Conservation (phyloP, 2,797 vertebrate species). For the Nasua narica region DNA sequence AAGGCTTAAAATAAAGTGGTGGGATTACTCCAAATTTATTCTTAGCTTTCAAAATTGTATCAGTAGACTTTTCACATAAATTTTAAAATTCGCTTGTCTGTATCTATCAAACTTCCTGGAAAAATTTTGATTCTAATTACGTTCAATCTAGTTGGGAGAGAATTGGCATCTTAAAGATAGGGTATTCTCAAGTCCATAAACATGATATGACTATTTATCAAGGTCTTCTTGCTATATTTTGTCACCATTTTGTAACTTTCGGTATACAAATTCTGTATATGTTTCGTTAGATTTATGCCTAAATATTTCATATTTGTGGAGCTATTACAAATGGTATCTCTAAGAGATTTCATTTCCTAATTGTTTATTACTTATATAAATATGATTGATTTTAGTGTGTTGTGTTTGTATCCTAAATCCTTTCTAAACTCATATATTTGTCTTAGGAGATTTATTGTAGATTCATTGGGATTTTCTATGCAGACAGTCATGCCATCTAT, state of each 20-base stretch:
- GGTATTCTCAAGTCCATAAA: neutral
- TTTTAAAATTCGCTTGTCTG: neutral
- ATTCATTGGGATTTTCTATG: neutral
- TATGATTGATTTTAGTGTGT: neutral
- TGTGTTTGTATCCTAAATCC: neutral
- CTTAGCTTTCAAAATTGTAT: neutral
- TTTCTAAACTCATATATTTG: neutral
- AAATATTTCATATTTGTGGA: neutral
- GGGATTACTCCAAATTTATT: neutral
- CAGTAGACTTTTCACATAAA: neutral
- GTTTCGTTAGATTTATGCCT: neutral
- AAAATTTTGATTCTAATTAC: neutral
- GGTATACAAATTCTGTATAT: neutral
- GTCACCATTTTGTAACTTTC: neutral
- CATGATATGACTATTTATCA: neutral
- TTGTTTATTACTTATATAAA: neutral
- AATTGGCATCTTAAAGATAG: neutral
- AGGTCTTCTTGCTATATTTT: neutral
- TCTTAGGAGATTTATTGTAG: neutral
- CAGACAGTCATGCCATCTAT: neutral
- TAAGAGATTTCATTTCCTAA: neutral
- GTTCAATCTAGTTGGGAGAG: neutral
- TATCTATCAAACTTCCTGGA: neutral
- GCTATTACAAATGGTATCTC: neutral
- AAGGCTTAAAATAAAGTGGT: neutral